Evolutionary conservation across 2,113 vertebrate species (phyloP).

Genomic region (Corythornis cristatus): DNA sequence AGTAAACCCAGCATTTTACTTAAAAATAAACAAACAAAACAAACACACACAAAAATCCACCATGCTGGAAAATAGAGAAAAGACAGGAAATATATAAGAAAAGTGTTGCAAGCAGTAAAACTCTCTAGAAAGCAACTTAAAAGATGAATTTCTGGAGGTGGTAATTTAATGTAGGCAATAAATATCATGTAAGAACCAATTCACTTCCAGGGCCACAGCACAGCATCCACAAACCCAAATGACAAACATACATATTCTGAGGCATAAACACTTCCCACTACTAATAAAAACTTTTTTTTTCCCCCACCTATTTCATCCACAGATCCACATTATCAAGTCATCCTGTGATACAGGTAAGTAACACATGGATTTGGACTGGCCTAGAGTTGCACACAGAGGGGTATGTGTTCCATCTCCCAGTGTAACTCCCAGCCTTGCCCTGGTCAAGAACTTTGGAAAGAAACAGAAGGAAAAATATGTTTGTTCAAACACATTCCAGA

Average conservation of each 20-base stretch:
- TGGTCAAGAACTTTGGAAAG: neutral
- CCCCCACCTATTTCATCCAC: neutral
- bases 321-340: neutral
- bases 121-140: neutral
- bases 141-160: neutral
- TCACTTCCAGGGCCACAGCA: neutral
- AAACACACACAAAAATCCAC: neutral
- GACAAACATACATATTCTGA: neutral
- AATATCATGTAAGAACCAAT: neutral
- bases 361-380: neutral
- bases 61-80: neutral
- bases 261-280: neutral
- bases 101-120: neutral
- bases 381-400: neutral
- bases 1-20: neutral
- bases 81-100: neutral
- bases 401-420: neutral
- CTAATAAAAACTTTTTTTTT: neutral
- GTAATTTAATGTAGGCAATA: neutral
- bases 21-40: neutral
- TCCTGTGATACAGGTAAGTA: neutral
- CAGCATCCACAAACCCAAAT: neutral
- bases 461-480: neutral
- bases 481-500: neutral
- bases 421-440: neutral